Conservation (phyloP, 2,113 vertebrate species). For the Pelodiscus sinensis region DNA sequence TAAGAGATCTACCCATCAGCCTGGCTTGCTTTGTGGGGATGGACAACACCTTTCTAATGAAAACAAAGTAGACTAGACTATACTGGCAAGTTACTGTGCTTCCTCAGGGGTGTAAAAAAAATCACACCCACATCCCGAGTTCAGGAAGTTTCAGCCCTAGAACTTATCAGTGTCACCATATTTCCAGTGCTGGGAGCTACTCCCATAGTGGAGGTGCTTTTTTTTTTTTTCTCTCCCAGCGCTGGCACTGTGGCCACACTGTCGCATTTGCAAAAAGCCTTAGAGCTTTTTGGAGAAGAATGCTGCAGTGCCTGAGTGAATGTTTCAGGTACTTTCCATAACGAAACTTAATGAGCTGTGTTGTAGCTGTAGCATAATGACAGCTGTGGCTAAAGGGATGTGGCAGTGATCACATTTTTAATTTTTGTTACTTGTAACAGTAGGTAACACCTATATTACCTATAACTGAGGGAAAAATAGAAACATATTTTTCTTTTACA, state of each 20-base stretch:
- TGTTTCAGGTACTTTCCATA: neutral
- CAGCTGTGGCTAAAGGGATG: neutral
- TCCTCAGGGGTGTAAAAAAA: no score
- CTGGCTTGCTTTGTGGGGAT: neutral
- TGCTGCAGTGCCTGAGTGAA: neutral
- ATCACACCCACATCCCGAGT: no score
- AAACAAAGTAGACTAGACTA: accelerated
- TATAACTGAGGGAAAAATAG: neutral
- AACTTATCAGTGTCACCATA: no score
- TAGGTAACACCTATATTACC: constrained; percentile 5
- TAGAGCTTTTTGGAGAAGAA: accelerated
- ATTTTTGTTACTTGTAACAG: neutral
- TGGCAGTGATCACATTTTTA: neutral
- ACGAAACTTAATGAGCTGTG: neutral
- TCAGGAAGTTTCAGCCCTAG: no score
- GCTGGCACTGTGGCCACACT: no score
- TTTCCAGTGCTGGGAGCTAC: no score
- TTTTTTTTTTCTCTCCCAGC: no score
- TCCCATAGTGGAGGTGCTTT: no score
- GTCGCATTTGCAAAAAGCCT: no score
- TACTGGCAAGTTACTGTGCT: no score
- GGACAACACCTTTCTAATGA: neutral
- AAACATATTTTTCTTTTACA: neutral
- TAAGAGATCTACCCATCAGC: neutral
- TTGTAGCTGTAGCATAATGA: neutral